Evolutionary conservation across 1,140 invertebrate species (phyloP), one percentile per base, ranked within the genome.

Genomic region (Leptoteleia sp.): DNA sequence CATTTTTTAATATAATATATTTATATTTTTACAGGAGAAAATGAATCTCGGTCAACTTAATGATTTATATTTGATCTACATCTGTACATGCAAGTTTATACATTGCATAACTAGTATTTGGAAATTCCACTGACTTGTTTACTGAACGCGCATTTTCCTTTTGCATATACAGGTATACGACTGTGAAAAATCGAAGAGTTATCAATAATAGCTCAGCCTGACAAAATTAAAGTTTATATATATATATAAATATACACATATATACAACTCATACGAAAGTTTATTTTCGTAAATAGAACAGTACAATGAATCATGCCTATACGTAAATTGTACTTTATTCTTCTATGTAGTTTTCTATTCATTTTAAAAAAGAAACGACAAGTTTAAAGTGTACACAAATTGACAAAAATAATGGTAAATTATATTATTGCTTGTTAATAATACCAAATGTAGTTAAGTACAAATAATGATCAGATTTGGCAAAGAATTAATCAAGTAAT

Each of bases 11-110:
- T n/a, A n/a, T 31, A 15, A 15, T 17, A 37, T 33, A 19, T 59
- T 12, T 27, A 5, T 29, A 45, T 65, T 31, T 45, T 3, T n/a
- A n/a, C 40, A 67, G 50, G 25, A 16, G 75, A 77, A 35, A 42
- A 55, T 11, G 52, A 77, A 47, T 77, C 67, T 35, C 50, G 65
- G 35, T 77, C 75, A 35, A 71, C 75, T 59, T 77, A 70, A 40
- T 40, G 0, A 40, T n/a, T n/a, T n/a, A 40, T 15, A 15, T 5
- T 31, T 6, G 7, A 13, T 0, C 11, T 1, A 29, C 8, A 4
- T 27, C 1, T 50, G 19, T 40, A 31, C 42, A 52, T 42, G 29
- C 29, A 19, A 64, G 19, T 47, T 1, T 62, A 37, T 13, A n/a
- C 16, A 27, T 33, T 52, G 25, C 25, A 42, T 13, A 16, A 13